Conservation (phyloP, 2,797 vertebrate species). For the Ispidina picta region DNA sequence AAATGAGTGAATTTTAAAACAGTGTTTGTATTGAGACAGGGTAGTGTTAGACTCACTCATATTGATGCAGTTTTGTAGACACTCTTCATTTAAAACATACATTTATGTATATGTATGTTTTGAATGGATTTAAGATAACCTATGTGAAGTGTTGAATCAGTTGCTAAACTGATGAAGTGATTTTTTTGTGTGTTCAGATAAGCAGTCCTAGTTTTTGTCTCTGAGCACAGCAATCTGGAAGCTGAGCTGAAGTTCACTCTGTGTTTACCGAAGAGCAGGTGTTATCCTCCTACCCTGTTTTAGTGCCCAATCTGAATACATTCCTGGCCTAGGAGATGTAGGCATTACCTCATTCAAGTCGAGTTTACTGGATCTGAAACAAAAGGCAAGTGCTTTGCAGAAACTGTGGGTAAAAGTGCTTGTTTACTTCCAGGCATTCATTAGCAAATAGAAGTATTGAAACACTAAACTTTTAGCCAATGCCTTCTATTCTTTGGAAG, state of each 20-base stretch:
- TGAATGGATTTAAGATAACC: not conserved
- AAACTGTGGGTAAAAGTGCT: not conserved
- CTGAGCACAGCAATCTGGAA: not conserved
- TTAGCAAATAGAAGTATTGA: not conserved
- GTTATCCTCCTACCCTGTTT: not conserved
- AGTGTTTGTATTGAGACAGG: not conserved
- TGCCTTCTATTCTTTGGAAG: not conserved
- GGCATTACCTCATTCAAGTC: slow-evolving; percentile 26
- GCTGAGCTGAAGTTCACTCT: slow-evolving; percentile 11
- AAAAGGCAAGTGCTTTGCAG: slow-evolving; percentile 26
- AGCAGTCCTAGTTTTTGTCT: not conserved
- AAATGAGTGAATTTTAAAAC: not conserved
- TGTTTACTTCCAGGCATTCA: slow-evolving; percentile 29
- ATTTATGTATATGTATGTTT: not conserved
- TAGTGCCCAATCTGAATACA: not conserved
- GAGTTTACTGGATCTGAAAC: not conserved
- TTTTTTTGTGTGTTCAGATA: not conserved
- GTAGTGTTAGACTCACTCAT: not conserved
- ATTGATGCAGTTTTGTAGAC: not conserved
- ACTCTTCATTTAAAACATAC: not conserved
- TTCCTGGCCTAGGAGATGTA: slow-evolving; percentile 16
- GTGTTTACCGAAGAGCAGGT: slow-evolving; percentile 34
- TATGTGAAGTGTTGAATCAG: not conserved
- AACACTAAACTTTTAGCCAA: not conserved
- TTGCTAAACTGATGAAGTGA: not conserved